A percentile compares a stretch with the other conserved stretches of the same genome.
phyloP scores from a whole-genome alignment of 2,888 invertebrate genomes.

The Pogonocherus hispidulus region DNA sequence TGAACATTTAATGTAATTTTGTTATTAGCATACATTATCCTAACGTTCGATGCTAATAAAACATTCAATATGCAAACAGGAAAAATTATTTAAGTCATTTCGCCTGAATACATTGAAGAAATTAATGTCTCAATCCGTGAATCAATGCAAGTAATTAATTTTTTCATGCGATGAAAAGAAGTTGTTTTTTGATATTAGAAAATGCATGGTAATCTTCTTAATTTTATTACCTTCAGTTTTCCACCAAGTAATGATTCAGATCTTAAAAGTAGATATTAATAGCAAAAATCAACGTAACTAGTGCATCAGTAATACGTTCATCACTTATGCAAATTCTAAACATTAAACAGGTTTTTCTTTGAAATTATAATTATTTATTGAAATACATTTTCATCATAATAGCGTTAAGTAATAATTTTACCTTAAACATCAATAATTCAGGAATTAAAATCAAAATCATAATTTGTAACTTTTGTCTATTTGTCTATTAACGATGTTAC shows the following conservation, averaged over 20 bases:
- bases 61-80: conserved; percentile 32
- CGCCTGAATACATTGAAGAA: conserved; percentile 25
- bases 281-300: background rate
- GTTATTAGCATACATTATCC: conserved; percentile 36
- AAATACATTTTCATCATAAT: background rate
- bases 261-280: background rate
- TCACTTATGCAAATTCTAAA: background rate
- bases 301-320: background rate
- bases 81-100: conserved; percentile 29
- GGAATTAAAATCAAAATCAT: too few relatives aligned
- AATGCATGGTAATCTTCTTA: background rate
- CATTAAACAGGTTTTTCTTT: background rate
- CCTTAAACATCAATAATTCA: too few relatives aligned
- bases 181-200: background rate
- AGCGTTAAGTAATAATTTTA: background rate
- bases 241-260: background rate
- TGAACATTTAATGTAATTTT: conserved; percentile 27
- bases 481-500: background rate
- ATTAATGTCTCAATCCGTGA: conserved; percentile 26
- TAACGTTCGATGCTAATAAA: conserved; percentile 29
- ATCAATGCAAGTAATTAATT: conserved; percentile 3
- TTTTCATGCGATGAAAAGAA: background rate
- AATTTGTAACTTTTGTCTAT: too few relatives aligned
- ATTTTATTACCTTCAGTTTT: background rate
- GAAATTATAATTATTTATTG: background rate